Conservation (phyloP, 2,113 vertebrate species). For the Hyla sarda region DNA sequence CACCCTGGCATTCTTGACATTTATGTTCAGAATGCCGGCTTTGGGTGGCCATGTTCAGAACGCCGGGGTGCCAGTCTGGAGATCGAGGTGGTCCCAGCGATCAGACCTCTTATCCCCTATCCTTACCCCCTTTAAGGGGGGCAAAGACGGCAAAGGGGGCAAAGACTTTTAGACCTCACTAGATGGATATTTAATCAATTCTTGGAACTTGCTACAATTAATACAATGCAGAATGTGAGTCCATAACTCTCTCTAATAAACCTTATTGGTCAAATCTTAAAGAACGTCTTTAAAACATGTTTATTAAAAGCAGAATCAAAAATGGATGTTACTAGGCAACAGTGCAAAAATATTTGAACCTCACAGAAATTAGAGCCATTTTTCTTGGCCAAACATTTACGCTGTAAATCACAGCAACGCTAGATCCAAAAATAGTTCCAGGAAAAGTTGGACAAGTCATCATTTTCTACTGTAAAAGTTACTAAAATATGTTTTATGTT, state of each 20-base stretch:
- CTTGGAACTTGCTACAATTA: no score
- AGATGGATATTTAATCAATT: no score
- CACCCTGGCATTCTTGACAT: no score
- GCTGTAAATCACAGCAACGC: no score
- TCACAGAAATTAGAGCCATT: conserved; percentile 7
- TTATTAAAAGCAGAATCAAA: not conserved
- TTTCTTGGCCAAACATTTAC: not conserved
- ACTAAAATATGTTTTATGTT: not conserved
- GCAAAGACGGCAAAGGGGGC: no score
- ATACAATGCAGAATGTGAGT: not conserved
- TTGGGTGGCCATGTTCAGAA: no score
- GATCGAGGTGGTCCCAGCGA: no score
- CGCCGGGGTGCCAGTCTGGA: no score
- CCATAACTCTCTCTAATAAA: not conserved
- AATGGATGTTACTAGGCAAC: conserved; percentile 1
- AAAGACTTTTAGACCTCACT: no score
- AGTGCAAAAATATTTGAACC: not conserved
- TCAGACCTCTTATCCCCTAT: no score
- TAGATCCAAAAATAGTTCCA: not conserved
- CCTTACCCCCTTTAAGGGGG: no score
- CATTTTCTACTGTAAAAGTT: not conserved
- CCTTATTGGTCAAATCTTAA: not conserved
- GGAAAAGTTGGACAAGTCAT: not conserved
- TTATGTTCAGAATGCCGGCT: no score
- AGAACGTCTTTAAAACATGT: not conserved